Evolutionary conservation across 2,113 vertebrate species (phyloP).

Genomic region (Ptychochromis oligacanthus): DNA sequence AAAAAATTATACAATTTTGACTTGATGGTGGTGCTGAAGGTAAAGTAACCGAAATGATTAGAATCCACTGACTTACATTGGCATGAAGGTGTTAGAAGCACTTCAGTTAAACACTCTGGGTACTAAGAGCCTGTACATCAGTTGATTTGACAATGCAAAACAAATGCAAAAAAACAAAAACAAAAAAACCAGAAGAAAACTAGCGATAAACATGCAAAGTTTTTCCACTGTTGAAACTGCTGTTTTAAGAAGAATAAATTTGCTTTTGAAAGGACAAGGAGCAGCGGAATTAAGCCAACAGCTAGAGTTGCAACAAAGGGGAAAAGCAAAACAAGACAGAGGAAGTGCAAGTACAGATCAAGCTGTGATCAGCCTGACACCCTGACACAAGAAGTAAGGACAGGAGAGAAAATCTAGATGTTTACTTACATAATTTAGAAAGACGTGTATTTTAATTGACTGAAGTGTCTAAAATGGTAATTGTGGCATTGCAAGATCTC

Average conservation of each 20-base stretch:
- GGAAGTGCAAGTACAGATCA: conserved; percentile 38
- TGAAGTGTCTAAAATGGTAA: background rate
- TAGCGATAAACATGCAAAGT: background rate
- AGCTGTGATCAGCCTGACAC: conserved; percentile 16
- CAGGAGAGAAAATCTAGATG: background rate
- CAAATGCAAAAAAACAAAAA: no score
- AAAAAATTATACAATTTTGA: background rate
- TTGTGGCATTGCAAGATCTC: background rate
- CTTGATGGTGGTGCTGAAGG: background rate
- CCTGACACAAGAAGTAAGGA: background rate
- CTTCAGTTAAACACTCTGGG: background rate
- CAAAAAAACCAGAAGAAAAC: no score
- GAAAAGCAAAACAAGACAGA: conserved; percentile 1
- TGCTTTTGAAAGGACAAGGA: no score
- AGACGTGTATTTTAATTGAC: background rate
- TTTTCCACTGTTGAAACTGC: background rate
- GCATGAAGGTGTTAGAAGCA: background rate
- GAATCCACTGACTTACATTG: background rate
- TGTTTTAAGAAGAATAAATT: no score
- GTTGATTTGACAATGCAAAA: no score
- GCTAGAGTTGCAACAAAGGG: background rate
- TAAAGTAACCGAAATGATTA: background rate
- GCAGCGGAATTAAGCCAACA: background rate
- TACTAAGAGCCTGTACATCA: background rate
- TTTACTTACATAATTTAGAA: background rate